Evolutionary conservation across 1,140 invertebrate species (phyloP).

Genomic region (Teleogryllus occipitalis): DNA sequence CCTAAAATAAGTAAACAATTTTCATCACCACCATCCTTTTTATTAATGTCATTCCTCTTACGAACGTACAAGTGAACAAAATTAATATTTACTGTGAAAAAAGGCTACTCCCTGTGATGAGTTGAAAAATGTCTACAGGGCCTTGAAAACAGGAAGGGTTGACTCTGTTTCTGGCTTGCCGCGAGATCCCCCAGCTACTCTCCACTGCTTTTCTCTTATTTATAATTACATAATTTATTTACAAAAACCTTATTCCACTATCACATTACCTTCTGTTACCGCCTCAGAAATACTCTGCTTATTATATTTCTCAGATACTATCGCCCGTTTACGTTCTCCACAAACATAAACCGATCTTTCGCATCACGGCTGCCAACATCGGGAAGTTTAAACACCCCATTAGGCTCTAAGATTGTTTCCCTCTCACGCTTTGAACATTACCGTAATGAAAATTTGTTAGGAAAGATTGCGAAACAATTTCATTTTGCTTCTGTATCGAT

Average conservation of each 20-base stretch:
- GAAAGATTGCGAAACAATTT: conserved; percentile 1
- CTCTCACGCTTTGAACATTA: neutral
- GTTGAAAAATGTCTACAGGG: too few relatives aligned
- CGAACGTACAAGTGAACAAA: too few relatives aligned
- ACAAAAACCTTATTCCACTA: neutral
- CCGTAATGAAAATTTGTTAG: neutral
- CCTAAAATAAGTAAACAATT: too few relatives aligned
- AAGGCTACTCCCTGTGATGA: too few relatives aligned
- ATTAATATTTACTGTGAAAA: too few relatives aligned
- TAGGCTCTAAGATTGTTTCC: neutral
- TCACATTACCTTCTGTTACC: neutral
- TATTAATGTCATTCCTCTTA: too few relatives aligned
- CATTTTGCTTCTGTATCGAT: conserved; percentile 4
- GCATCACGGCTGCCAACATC: neutral
- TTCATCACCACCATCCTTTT: too few relatives aligned
- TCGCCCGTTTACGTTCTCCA: neutral
- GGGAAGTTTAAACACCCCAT: neutral
- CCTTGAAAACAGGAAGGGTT: too few relatives aligned
- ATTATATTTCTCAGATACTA: neutral
- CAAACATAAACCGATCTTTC: neutral
- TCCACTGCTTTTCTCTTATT: neutral
- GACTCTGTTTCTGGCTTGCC: too few relatives aligned
- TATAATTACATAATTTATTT: neutral
- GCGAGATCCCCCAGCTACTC: too few relatives aligned
- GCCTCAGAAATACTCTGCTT: neutral